Evolutionary conservation across 2,888 invertebrate species (phyloP).

Genomic region (Galerucella pusilla): DNA sequence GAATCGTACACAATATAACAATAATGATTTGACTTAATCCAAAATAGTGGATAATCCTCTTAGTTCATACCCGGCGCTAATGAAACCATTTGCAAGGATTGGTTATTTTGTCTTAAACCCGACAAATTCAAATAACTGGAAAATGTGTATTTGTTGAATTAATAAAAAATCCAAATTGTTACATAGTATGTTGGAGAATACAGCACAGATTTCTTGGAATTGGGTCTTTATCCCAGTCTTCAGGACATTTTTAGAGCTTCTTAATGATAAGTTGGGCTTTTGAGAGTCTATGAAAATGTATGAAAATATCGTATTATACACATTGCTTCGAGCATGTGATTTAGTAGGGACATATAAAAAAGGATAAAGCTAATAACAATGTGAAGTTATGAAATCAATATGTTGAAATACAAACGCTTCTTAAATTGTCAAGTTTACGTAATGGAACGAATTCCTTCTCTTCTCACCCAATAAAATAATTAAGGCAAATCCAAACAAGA

Average conservation of each 20-base stretch:
- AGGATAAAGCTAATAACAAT: too few species aligned
- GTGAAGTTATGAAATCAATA: background rate
- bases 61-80: constrained; percentile 1
- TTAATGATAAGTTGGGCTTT: too few species aligned
- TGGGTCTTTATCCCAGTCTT: too few species aligned
- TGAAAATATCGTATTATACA: too few species aligned
- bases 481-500: constrained; percentile 33
- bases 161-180: too few species aligned
- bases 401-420: constrained; percentile 24
- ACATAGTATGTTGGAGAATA: too few species aligned
- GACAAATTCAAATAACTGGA: background rate
- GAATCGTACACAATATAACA: constrained; percentile 3
- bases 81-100: background rate
- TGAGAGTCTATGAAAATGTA: too few species aligned
- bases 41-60: constrained; percentile 7
- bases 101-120: background rate
- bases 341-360: too few species aligned
- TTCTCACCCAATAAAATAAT: constrained; percentile 45
- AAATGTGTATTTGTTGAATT: too few species aligned
- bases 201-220: too few species aligned
- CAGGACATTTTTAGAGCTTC: too few species aligned
- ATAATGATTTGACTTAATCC: constrained; percentile 10
- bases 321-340: background rate
- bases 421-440: constrained; percentile 22
- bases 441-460: constrained; percentile 22